These are phyloP conservation scores for Cephalopachus bancanus DNA, from an alignment of 2,797 vertebrate genomes.

Conservation along the genomic window DNA sequence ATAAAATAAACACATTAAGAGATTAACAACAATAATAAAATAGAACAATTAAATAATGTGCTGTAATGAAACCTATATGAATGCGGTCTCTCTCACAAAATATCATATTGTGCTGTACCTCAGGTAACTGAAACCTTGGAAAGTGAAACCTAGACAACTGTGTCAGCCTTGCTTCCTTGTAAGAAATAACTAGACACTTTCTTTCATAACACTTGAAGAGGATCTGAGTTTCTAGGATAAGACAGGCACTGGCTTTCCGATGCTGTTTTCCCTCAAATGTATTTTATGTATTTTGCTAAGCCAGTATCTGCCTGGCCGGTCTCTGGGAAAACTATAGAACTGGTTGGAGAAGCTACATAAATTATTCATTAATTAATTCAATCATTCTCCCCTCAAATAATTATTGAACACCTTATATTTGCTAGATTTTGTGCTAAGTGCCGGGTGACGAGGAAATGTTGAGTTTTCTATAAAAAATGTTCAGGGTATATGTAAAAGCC, in stretches of 20 bases:
- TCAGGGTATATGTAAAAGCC: not conserved
- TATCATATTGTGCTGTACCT: not conserved
- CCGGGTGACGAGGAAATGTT: not conserved
- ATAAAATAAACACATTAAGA: not conserved
- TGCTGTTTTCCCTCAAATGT: not conserved
- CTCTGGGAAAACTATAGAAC: not conserved
- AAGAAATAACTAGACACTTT: constrained; percentile 15
- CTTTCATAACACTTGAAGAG: not conserved
- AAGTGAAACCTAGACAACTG: not conserved
- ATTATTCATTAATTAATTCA: not conserved
- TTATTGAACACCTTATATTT: not conserved
- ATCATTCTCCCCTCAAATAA: not conserved
- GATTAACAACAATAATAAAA: not conserved
- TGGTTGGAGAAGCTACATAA: not conserved
- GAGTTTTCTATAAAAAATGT: not conserved
- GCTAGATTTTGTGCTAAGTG: not conserved
- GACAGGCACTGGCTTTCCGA: not conserved
- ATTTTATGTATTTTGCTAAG: not conserved
- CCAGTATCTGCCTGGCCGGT: not conserved
- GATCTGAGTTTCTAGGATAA: not conserved
- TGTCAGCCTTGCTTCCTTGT: not conserved
- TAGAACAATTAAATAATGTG: not conserved
- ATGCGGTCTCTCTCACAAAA: not conserved
- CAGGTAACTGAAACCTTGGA: not conserved
- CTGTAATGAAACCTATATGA: not conserved